Conservation (phyloP, 2,888 invertebrate genomes). For the Periphyllus acericola region DNA sequence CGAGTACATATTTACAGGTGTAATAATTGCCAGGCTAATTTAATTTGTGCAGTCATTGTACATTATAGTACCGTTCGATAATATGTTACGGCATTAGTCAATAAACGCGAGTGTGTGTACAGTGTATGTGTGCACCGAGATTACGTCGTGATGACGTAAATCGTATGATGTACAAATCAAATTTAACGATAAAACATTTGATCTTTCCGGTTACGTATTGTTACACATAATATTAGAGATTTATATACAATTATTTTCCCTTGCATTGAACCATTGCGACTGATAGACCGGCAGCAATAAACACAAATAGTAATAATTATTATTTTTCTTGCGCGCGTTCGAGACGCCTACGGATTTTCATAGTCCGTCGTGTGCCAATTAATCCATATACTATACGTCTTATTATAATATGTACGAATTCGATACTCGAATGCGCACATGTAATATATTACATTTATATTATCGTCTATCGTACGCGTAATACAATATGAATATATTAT, state of each 20-base stretch:
- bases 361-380: background rate
- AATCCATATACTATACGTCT: background rate
- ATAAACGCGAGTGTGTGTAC: background rate
- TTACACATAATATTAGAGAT: background rate
- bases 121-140: slow-evolving; percentile 9
- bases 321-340: background rate
- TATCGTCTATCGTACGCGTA: no score
- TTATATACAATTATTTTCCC: background rate
- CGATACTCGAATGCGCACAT: no score
- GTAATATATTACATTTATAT: no score
- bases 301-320: no score
- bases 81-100: background rate
- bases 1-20: background rate
- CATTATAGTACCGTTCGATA: background rate
- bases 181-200: background rate
- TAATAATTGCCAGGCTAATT: slow-evolving; percentile 6
- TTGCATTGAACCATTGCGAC: background rate
- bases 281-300: no score
- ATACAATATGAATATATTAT: no score
- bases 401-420: no score
- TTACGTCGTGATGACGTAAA: slow-evolving; percentile 33
- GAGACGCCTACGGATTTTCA: background rate
- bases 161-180: slow-evolving; percentile 16
- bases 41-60: background rate
- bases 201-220: background rate